A percentile compares a stretch with the other conserved stretches of the same genome.
These are phyloP conservation scores for Achroia grisella DNA, from an alignment of 1,140 invertebrate genomes.

Conservation along the genomic window DNA sequence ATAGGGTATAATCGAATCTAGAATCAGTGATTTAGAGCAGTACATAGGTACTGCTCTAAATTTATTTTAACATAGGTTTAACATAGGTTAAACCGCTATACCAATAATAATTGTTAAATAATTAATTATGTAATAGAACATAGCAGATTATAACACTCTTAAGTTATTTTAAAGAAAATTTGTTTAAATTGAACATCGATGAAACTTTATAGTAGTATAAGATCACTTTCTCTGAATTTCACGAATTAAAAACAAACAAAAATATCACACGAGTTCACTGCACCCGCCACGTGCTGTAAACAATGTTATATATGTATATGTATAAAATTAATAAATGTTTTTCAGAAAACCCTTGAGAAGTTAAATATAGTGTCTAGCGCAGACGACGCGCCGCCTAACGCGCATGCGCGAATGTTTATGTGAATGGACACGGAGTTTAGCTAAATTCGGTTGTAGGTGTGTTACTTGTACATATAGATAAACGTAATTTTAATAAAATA, in stretches of 20 bases:
- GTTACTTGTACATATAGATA: not conserved
- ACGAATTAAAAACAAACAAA: slow-evolving; percentile 20
- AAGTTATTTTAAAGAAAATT: too few species aligned
- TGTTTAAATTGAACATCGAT: too few species aligned
- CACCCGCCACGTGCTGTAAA: slow-evolving; percentile 53
- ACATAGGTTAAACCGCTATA: too few species aligned
- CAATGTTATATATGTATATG: slow-evolving; percentile 43
- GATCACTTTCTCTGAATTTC: slow-evolving; percentile 1
- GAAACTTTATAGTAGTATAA: not conserved
- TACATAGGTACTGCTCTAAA: too few species aligned
- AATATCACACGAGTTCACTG: slow-evolving; percentile 45
- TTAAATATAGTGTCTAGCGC: slow-evolving; percentile 53
- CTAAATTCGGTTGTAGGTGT: slow-evolving; percentile 10
- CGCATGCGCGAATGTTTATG: slow-evolving; percentile 43
- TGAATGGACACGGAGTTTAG: slow-evolving; percentile 29
- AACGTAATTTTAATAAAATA: too few species aligned
- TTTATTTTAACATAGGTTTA: too few species aligned
- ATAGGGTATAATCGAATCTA: too few species aligned
- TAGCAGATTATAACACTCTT: too few species aligned
- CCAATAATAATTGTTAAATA: too few species aligned
- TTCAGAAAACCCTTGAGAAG: slow-evolving; percentile 61
- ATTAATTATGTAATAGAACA: too few species aligned
- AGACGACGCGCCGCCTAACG: slow-evolving; percentile 20
- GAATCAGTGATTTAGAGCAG: too few species aligned
- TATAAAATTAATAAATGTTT: slow-evolving; percentile 63